These are phyloP conservation scores for Calameuta pallipes DNA, from an alignment of 2,888 invertebrate genomes.

Conservation along the genomic window DNA sequence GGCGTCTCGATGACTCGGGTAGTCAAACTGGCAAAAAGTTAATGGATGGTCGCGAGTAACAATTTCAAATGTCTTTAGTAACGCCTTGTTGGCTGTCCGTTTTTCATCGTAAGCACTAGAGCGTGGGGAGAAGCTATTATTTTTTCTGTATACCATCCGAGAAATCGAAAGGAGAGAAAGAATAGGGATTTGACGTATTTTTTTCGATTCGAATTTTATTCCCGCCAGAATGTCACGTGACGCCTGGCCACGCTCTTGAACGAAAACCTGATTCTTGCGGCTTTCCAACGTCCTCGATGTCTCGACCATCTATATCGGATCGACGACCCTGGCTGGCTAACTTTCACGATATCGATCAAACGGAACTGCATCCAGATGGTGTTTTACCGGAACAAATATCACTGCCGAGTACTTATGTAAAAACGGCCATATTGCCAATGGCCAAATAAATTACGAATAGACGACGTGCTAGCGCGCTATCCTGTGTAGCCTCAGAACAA, in stretches of 20 bases:
- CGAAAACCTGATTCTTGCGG: not conserved
- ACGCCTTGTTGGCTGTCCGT: not conserved
- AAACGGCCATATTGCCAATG: not conserved
- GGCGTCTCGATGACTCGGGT: not conserved
- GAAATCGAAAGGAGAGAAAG: not conserved
- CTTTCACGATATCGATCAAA: not conserved
- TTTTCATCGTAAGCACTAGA: not conserved
- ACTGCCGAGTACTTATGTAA: not conserved
- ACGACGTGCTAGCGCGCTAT: not conserved
- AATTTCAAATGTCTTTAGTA: not conserved
- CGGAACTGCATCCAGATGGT: not conserved
- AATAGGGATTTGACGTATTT: not conserved
- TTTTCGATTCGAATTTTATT: not conserved
- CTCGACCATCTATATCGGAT: not conserved
- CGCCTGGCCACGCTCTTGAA: not conserved
- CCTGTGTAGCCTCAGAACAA: not conserved
- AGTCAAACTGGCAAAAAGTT: not conserved
- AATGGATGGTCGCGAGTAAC: not conserved
- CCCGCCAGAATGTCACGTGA: not conserved
- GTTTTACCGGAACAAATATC: not conserved
- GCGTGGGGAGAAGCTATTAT: not conserved
- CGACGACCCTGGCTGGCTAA: not conserved
- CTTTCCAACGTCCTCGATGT: not conserved
- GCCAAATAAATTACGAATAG: not conserved
- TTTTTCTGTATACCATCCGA: not conserved